A percentile compares a stretch with the other conserved stretches of the same genome.
Conservation (phyloP, 2,113 vertebrate genomes). For the Zeus faber region DNA sequence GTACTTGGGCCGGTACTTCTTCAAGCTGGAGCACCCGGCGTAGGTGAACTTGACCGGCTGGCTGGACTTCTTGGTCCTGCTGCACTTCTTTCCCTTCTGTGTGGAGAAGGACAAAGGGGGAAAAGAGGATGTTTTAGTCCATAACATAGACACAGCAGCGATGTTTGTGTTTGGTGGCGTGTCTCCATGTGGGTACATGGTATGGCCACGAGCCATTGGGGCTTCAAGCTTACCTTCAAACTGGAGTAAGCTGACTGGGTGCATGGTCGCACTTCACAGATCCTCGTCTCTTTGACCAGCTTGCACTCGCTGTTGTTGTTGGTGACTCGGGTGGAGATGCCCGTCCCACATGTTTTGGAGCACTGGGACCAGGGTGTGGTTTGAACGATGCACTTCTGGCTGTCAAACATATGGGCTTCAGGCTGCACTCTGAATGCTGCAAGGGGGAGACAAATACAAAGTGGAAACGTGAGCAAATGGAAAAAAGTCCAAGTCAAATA, state of each 20-base stretch:
- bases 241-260: conserved; percentile 83
- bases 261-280: conserved; percentile 95
- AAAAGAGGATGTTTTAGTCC: conserved; percentile 21
- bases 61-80: conserved; percentile 86
- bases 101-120: conserved; percentile 24
- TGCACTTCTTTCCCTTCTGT: conserved; percentile 98
- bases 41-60: conserved; percentile 85
- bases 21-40: conserved; percentile 90
- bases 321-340: conserved; percentile 94
- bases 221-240: conserved; percentile 84
- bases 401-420: conserved; percentile 82
- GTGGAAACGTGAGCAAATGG: background rate
- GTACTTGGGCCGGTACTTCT: conserved; percentile 93
- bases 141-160: background rate
- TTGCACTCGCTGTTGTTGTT: conserved; percentile 93
- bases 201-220: background rate
- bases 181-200: background rate
- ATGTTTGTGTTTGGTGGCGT: background rate
- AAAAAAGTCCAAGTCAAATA: background rate
- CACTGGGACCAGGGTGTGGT: conserved; percentile 97
- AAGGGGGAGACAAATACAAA: conserved; percentile 9
- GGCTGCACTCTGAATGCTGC: conserved; percentile 69
- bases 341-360: conserved; percentile 94
- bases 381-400: conserved; percentile 91
- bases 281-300: conserved; percentile 90